phyloP scores from a whole-genome alignment of 2,113 vertebrate genomes.

The Piaya cayana region DNA sequence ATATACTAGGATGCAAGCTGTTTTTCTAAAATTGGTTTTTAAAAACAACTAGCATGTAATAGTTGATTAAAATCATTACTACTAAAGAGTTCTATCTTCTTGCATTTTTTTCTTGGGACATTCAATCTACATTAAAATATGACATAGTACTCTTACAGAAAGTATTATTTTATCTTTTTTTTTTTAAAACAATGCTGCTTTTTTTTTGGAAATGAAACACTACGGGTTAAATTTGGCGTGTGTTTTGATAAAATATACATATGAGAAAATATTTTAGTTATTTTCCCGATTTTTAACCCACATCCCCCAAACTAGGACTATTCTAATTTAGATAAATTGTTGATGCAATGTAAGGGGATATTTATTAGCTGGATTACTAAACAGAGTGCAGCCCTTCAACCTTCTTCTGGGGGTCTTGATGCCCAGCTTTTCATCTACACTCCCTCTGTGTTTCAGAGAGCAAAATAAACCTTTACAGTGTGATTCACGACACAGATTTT shows the following conservation, averaged over 20 bases:
- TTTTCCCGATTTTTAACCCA: background rate
- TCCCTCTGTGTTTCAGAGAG: background rate
- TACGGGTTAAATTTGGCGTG: background rate
- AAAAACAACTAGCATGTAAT: background rate
- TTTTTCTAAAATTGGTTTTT: background rate
- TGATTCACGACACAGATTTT: background rate
- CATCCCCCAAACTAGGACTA: background rate
- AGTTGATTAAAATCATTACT: background rate
- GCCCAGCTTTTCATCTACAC: background rate
- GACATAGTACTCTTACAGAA: background rate
- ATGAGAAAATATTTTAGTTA: background rate
- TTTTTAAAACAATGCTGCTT: background rate
- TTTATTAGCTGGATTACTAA: background rate
- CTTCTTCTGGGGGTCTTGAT: background rate
- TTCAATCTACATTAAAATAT: background rate
- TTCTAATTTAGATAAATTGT: background rate
- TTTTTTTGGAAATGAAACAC: background rate
- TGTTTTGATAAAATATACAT: background rate
- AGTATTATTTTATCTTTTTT: background rate
- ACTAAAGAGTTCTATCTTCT: background rate
- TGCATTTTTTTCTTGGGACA: background rate
- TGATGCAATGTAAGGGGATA: background rate
- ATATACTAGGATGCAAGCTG: background rate
- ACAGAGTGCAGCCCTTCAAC: background rate
- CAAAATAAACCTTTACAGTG: background rate